A percentile compares a stretch with the other conserved stretches of the same genome.
Conservation (phyloP, 2,888 invertebrate species). For the Drosophila paranaensis region DNA sequence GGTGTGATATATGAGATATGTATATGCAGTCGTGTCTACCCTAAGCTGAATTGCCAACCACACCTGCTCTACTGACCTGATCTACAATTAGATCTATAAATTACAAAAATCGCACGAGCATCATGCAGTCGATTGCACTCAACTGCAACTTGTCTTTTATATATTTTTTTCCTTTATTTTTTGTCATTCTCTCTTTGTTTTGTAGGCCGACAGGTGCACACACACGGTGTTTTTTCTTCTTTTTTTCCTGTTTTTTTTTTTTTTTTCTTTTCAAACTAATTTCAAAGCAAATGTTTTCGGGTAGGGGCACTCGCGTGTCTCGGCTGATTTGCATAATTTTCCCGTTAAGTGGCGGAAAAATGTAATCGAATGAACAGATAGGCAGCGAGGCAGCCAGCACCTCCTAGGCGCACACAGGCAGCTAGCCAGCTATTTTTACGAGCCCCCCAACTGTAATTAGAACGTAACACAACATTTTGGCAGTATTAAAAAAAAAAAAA, state of each 20-base stretch:
- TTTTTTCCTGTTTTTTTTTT: conserved; percentile 4
- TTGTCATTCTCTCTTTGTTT: conserved; percentile 22
- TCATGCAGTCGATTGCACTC: conserved; percentile 7
- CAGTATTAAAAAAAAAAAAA: neutral
- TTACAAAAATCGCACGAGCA: neutral
- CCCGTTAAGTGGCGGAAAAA: conserved; percentile 78
- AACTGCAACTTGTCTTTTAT: conserved; percentile 2
- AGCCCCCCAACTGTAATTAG: conserved; percentile 51
- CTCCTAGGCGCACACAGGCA: conserved; percentile 35
- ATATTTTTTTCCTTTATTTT: neutral
- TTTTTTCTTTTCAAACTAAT: conserved; percentile 58
- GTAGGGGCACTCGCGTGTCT: conserved; percentile 48
- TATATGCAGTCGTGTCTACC: neutral
- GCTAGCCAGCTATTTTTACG: conserved; percentile 43
- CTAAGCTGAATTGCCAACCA: neutral
- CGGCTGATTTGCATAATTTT: conserved; percentile 73
- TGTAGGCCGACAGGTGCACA: conserved; percentile 65
- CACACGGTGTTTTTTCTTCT: conserved; percentile 46
- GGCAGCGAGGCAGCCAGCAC: conserved; percentile 29
- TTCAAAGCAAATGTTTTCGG: conserved; percentile 66
- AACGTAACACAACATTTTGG: conserved; percentile 34
- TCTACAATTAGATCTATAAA: neutral
- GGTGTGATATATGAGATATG: neutral
- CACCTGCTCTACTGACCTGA: neutral
- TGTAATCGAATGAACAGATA: conserved; percentile 78